Percentiles rank a stretch among this genome's conserved stretches.
Evolutionary conservation across 2,888 invertebrate genomes (phyloP).

Genomic region (Watsonalla binaria): DNA sequence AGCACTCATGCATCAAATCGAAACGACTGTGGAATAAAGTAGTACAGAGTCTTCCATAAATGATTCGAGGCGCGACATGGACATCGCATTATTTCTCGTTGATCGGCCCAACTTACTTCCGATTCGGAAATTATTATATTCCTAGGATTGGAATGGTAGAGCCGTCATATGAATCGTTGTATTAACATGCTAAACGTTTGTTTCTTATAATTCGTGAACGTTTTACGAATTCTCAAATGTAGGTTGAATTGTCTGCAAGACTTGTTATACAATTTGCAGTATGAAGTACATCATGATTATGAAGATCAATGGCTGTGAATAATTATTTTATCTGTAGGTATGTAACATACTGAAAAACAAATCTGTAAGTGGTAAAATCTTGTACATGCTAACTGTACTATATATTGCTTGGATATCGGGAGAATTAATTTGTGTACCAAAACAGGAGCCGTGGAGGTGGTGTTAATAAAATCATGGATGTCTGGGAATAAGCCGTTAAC

Average conservation of each 20-base stretch:
- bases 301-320: too few relatives aligned
- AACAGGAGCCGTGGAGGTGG: too few relatives aligned
- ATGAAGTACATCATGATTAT: too few relatives aligned
- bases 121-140: slow-evolving; percentile 77
- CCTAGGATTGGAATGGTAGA: slow-evolving; percentile 60
- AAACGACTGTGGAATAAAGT: slow-evolving; percentile 18
- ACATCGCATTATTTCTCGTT: slow-evolving; percentile 73
- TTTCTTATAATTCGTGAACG: slow-evolving; percentile 52
- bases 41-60: slow-evolving; percentile 60
- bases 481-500: too few relatives aligned
- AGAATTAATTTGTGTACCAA: too few relatives aligned
- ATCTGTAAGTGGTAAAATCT: too few relatives aligned
- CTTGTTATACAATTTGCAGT: neutral
- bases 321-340: too few relatives aligned
- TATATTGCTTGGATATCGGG: too few relatives aligned
- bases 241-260: slow-evolving; percentile 40
- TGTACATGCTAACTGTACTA: too few relatives aligned
- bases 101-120: slow-evolving; percentile 74
- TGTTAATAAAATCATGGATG: too few relatives aligned
- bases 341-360: too few relatives aligned
- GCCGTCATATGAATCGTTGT: slow-evolving; percentile 51
- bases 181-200: slow-evolving; percentile 56
- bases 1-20: slow-evolving; percentile 15
- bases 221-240: slow-evolving; percentile 50
- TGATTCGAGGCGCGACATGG: slow-evolving; percentile 70